Evolutionary conservation across 2,113 vertebrate genomes (phyloP), one percentile per base, ranked within the genome.

Genomic region (Cephalopholis sonnerati): DNA sequence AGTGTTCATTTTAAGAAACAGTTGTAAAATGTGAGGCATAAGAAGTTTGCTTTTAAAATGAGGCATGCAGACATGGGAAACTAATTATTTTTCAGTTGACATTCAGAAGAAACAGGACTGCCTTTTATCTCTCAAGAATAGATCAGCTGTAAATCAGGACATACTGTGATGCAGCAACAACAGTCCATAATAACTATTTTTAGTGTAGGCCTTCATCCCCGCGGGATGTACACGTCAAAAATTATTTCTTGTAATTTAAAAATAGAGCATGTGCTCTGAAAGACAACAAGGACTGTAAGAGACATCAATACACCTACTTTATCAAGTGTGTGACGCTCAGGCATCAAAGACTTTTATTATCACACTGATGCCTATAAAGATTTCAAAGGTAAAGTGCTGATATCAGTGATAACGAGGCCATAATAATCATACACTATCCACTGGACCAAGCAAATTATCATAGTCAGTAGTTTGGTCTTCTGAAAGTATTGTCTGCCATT

Each of bases 301-400:
- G 50, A 29, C 15, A 9, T 25, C 22, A 7, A 1, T 58, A 50
- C 12, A 7, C 12, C 11, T 20, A 15, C 17, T 8, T 2, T 22
- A 44, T 27, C 24, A 20, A 4, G 41, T 61, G 39, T 27, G 54
- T 61, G 41, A n/a, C 3, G 3, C 12, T 7, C 16, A 58, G 17
- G 29, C 69, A 70, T 66, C 24, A 66, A 48, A 66, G 41, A 48
- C 8, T 7, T 65, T 46, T 67, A 11, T 48, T 66, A 16, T 50
- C n/a, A 62, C 20, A 29, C 25, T 58, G 24, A 44, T 64, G 12
- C 39, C 39, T 46, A 3, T 61, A 20, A 27, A 17, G 44, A 46
- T 29, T 51, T 50, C 18, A 50, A 27, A 64, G 22, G 25, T 11
- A 3, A 44, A 48, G 16, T 17, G 17, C 25, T 1, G 1, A 27